phyloP scores from a whole-genome alignment of 2,797 vertebrate genomes.

The Margarornis squamiger region DNA sequence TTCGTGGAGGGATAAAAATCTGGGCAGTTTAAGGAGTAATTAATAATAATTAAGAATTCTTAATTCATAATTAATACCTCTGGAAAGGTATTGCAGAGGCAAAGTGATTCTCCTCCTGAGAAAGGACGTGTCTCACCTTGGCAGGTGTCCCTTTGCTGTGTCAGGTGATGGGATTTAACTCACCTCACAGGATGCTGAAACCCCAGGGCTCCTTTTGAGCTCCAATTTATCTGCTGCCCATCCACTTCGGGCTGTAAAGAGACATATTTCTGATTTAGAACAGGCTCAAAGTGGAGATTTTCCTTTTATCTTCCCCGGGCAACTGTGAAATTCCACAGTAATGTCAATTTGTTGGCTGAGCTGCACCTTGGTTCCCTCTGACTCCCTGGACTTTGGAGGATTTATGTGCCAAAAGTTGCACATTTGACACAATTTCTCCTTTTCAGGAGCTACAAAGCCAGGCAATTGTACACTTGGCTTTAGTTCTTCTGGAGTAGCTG shows the following conservation, averaged over 20 bases:
- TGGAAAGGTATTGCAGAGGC: not conserved
- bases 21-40: not conserved
- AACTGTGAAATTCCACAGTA: not conserved
- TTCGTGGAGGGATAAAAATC: not conserved
- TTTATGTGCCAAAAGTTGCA: not conserved
- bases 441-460: not conserved
- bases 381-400: not conserved
- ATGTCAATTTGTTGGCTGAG: not conserved
- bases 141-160: not conserved
- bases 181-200: conserved; percentile 86
- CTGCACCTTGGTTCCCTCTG: not conserved
- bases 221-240: not conserved
- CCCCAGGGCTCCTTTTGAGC: conserved; percentile 68
- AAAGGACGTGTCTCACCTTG: not conserved
- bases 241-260: conserved; percentile 48
- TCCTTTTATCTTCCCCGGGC: not conserved
- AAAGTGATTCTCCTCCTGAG: not conserved
- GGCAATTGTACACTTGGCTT: not conserved
- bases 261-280: not conserved
- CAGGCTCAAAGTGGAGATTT: not conserved
- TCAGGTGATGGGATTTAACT: not conserved
- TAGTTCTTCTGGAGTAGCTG: not conserved
- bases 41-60: too few relatives aligned
- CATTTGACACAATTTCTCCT: not conserved
- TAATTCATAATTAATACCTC: too few relatives aligned